Base-by-base conservation (phyloP, 2,113 vertebrate species). In the Cyprinodon variegatus region DNA sequence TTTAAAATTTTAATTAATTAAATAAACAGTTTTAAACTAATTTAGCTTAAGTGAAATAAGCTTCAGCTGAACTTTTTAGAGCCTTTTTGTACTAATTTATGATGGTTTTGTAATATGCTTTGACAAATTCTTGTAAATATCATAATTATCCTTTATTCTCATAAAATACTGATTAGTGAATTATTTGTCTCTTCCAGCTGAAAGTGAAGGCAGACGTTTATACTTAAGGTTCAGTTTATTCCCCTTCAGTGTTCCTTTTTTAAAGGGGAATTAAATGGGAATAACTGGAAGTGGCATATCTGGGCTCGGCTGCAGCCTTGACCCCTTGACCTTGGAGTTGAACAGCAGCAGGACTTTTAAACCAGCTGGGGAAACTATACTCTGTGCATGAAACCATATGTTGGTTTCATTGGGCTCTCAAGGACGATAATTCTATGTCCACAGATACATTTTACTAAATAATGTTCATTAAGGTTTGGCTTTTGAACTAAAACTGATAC, bases 301-400 rank as follows among this genome's bases (percentile, higher is more conserved):
- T 14, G 83, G 79, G 64, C 85, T 91, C 86, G 86, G 88, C 85
- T 89, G 88, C 14, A 0, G 67, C 29, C 71, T 53, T 65, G 57
- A 61, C 29, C 29, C 63, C 66, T 57, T 72, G 63, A 82, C 65
- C 75, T 81, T 67, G 4, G 73, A 59, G 78, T 74, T 73, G 46
- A 83, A 81, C 75, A 38, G 74, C 63, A 72, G 68, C 74, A 50
- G 72, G 73, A 62, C 68, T 62, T 74, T 3, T 20, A 65, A 71
- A 73, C 79, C 86, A 90, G 83, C 77, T 86, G 90, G 71, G 29
- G 77, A 84, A 87, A 85, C 62, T 12, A 36, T n/a, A 70, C 83
- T 83, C 61, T 46, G 75, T 71, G 83, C 72, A 65, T 38, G 50
- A 70, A 45, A 14, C 50, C 65, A 70, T 62, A 63, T 72, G 67